phyloP scores from a whole-genome alignment of 2,888 invertebrate species.

The Venusia cambrica region DNA sequence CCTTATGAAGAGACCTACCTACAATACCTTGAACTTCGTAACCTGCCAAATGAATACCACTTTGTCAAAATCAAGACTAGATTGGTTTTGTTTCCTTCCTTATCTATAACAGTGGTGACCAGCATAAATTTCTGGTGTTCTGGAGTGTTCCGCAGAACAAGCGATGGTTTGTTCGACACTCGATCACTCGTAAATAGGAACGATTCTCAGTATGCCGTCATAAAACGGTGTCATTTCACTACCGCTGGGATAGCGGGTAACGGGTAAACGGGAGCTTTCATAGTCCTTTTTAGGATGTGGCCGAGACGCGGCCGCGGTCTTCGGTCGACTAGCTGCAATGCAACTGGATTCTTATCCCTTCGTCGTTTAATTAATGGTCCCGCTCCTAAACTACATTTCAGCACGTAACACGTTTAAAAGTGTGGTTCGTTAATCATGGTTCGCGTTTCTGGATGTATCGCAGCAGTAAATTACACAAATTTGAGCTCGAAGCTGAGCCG shows the following conservation, averaged over 20 bases:
- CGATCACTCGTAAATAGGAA: constrained; percentile 20
- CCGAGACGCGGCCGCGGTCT: constrained; percentile 37
- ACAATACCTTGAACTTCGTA: too few species aligned
- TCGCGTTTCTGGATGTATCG: constrained; percentile 33
- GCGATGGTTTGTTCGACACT: constrained; percentile 12
- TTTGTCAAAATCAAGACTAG: too few species aligned
- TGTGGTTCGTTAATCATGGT: constrained; percentile 27
- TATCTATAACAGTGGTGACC: too few species aligned
- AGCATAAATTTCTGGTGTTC: too few species aligned
- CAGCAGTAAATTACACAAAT: constrained; percentile 39
- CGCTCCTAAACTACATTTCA: constrained; percentile 25
- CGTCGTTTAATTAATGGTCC: constrained; percentile 46
- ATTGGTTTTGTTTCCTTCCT: too few species aligned
- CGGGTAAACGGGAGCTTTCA: constrained; percentile 50
- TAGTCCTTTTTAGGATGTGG: constrained; percentile 67
- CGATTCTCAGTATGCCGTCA: constrained; percentile 32
- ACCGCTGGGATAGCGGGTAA: constrained; percentile 60
- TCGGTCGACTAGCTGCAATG: constrained; percentile 45
- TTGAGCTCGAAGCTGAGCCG: constrained; percentile 29
- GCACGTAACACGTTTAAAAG: constrained; percentile 4
- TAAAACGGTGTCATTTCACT: constrained; percentile 56
- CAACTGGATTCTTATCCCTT: constrained; percentile 38
- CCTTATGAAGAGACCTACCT: too few species aligned
- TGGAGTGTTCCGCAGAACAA: too few species aligned
- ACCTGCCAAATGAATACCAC: too few species aligned